Base-by-base conservation (phyloP, 1,140 invertebrate genomes). In the Pissodes strobi region DNA sequence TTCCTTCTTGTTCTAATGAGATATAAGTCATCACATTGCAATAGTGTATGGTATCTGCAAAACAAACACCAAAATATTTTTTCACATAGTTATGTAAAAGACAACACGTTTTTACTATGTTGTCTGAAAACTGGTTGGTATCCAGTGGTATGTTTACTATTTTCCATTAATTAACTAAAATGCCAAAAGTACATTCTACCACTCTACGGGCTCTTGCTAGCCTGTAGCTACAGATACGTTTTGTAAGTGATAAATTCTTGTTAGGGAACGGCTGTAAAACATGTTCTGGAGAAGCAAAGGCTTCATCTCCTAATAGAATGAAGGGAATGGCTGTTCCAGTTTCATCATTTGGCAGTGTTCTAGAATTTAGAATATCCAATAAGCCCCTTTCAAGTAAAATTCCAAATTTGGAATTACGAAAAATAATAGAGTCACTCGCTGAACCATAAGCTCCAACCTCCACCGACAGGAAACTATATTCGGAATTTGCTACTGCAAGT, bases 131-230 rank as follows among this genome's bases (percentile, higher is more conserved):
- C 9, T 49, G 18, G 12, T 45, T 64, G 37, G 63, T 49, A 43
- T 66, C 64, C 13, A 71, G 37, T 58, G 69, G 67, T 49, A 64
- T 39, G 62, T 67, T 13, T 46, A 69, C 64, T 48, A 69, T 69
- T 48, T 51, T 19, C 45, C 41, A 62, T 21, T 30, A 53, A 8
- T 45, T 49, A 22, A 34, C 46, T 17, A 61, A 27, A 19, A 64
- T 57, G 12, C 61, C 51, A 30, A 66, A 66, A 12, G 59, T 22
- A 74, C 80, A 80, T 70, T 83, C 79, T n/a, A 81, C 69, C 13
- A 75, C 73, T 61, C 73, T 68, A 30, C 70, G 52, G 23, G 71
- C 76, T 64, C 75, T 58, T 30, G 70, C 74, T 12, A 76, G 25
- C 12, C 72, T 41, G 45, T 77, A 78, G 34, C 78, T 79, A 48